Base-by-base conservation (phyloP, 2,797 vertebrate species). In the Agapornis canus region DNA sequence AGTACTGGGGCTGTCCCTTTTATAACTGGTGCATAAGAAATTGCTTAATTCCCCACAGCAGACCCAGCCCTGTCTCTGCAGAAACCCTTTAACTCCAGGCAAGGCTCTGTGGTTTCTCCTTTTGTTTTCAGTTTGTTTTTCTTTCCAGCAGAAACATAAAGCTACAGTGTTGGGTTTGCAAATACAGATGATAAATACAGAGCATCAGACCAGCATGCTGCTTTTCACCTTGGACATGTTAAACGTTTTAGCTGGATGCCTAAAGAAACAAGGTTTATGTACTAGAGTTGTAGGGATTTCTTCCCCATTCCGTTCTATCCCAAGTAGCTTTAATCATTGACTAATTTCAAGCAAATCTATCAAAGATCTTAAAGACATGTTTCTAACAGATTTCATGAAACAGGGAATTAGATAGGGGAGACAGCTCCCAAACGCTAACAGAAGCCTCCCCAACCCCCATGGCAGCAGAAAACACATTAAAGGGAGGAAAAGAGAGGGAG, bases 101-200 rank as follows among this genome's bases (percentile, higher is more conserved):
- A 11, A 11, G 40, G 69, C 76, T 89, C 86, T 91, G 94, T 27
- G 16, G 61, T 96, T 88, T 92, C 82, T 93, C 91, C 84, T 51
- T 49, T 60, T 88, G 87, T 90, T 78, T 69, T 40, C 89, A 16
- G 89, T 86, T 92, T 93, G 91, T 95, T 97, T 96, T 94, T 86
- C 82, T 94, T 95, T 94, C 92, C 79, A 93, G 87, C 72, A 88
- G 91, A 37, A 87, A 2, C 71, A 26, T 31, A 45, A 80, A 70
- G 90, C 78, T 61, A 5, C 72, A 54, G 32, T 5, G 82, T 11
- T 69, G 79, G 61, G 3, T 73, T 60, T 87, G 82, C n/a, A 5
- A 17, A 49, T 2, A 23, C 1, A 49, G 93, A 84, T 82, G 94
- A 69, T 90, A 86, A 95, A 90, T 10, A 61, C 40, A 80, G 75